These are phyloP conservation scores for Brachionus sp. DNA, from an alignment of 1,140 invertebrate genomes.

Conservation along the genomic window DNA sequence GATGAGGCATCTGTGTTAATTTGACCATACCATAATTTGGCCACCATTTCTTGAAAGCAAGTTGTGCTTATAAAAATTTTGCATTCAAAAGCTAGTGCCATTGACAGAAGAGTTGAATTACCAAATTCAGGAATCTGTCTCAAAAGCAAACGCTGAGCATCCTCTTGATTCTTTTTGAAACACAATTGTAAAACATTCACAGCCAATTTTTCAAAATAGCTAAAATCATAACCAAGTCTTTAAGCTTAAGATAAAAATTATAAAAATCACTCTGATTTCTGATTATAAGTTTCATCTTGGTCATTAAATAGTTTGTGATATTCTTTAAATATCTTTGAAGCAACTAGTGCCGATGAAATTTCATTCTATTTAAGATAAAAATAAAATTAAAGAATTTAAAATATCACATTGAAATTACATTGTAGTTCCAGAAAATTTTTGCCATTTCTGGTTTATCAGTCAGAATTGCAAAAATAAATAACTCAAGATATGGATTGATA, in stretches of 20 bases:
- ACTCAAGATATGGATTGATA: neutral
- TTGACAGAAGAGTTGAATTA: neutral
- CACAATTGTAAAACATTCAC: slow-evolving; percentile 15
- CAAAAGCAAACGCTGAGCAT: slow-evolving; percentile 1
- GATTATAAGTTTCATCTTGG: neutral
- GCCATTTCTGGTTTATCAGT: slow-evolving; percentile 35
- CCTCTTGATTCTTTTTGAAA: neutral
- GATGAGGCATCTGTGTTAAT: neutral
- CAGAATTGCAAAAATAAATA: slow-evolving; percentile 19
- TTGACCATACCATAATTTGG: slow-evolving; percentile 35
- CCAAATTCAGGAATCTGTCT: slow-evolving; percentile 21
- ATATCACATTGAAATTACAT: neutral
- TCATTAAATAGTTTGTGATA: neutral
- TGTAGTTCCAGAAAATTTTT: slow-evolving; percentile 32
- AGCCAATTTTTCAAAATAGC: neutral
- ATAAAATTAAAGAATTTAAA: neutral
- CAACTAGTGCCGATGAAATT: slow-evolving; percentile 21
- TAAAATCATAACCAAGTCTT: neutral
- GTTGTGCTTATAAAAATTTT: slow-evolving; percentile 16
- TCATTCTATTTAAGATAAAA: slow-evolving; percentile 18
- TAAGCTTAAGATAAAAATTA: neutral
- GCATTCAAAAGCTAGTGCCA: neutral
- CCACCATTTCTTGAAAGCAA: slow-evolving; percentile 1
- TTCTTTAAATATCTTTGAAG: slow-evolving; percentile 25
- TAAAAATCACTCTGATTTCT: neutral